Evolutionary conservation across 2,113 vertebrate species (phyloP), one percentile per base, ranked within the genome.

Genomic region (Donacobius atricapilla): DNA sequence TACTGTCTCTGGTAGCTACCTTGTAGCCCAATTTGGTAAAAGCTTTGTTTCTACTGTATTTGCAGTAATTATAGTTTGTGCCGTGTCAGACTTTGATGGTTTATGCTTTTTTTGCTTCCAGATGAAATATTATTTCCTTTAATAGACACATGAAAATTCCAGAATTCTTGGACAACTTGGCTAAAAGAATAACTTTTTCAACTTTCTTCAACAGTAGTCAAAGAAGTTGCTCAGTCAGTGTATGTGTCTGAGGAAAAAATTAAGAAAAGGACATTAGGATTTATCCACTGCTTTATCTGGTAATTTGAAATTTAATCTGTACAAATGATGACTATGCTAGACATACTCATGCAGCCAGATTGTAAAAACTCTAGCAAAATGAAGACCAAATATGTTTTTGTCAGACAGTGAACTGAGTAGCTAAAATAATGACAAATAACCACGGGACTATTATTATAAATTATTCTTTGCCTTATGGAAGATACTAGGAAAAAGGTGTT

Each of bases 1-100:
- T 93, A 81, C 89, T 97, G 79, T 95, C 91, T 96, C 86, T 94
- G 76, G 66, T 64, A 44, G 37, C 35, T 87, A 89, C 86, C 64
- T 93, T 91, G 54, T 83, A 96, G 53, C 97, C 97, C 97, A 98
- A 97, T 98, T 98, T 98, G 97, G 97, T 97, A 94, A 97, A 98
- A 96, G 78, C 61, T 92, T 97, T 93, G 57, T 95, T 94, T 94
- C 66, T 85, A 78, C 95, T 92, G 56, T 96, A 97, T 94, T 61
- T 97, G 82, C 83, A 87, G 80, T 96, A 95, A 97, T 96, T 97
- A 95, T 94, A 42, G 93, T 97, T 98, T 98, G 92, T 95, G 91
- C 90, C 69, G 77, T 97, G 95, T 98, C 97, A 97, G 76, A 83
- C 89, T 97, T 95, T 89, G 84, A 97, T 97, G 73, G 82, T 78